Conservation (phyloP, 2,888 invertebrate genomes). For the Congeria kusceri region DNA sequence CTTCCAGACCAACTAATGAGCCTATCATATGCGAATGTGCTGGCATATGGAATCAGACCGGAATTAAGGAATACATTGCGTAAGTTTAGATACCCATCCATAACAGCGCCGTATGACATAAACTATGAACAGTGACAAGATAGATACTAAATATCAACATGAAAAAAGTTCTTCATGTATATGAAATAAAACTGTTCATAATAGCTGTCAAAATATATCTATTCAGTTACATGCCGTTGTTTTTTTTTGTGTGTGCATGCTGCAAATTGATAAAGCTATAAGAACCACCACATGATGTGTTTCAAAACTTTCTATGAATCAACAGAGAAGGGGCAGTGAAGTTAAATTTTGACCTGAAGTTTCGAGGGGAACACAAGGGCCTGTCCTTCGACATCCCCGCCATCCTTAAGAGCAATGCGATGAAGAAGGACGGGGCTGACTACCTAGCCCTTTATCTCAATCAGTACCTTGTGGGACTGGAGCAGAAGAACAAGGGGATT, state of each 20-base stretch:
- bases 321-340: constrained; percentile 59
- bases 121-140: no score
- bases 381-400: constrained; percentile 51
- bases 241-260: no score
- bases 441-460: constrained; percentile 61
- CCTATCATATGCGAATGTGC: constrained; percentile 61
- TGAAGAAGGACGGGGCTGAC: constrained; percentile 45
- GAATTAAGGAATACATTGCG: constrained; percentile 36
- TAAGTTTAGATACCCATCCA: no score
- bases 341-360: constrained; percentile 61
- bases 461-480: constrained; percentile 58
- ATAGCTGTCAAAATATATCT: neutral
- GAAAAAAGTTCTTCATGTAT: no score
- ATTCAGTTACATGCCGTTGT: neutral
- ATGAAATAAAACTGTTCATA: no score
- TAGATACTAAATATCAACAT: no score
- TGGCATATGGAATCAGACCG: constrained; percentile 52
- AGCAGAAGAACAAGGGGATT: neutral
- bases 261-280: neutral
- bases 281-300: neutral
- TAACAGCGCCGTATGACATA: no score
- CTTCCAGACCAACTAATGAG: constrained; percentile 52
- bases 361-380: constrained; percentile 55
- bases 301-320: neutral
- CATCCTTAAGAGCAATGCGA: constrained; percentile 56